These are phyloP conservation scores for Pavo muticus DNA, from an alignment of 2,113 vertebrate species.

Conservation along the genomic window DNA sequence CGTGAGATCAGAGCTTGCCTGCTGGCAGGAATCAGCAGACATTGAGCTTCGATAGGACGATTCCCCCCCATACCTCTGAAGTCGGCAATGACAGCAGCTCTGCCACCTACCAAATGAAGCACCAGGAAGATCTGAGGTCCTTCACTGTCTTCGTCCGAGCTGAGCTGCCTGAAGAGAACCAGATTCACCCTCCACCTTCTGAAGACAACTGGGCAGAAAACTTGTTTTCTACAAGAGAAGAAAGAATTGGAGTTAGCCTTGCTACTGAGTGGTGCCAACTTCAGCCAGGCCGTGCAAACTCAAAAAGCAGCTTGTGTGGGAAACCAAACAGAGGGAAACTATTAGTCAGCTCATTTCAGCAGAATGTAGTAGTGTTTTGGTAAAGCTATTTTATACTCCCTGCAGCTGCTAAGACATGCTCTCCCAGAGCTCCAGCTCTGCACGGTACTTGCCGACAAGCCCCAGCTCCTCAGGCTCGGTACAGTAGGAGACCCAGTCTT, in stretches of 20 bases:
- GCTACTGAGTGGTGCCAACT: background rate
- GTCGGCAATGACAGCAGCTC: background rate
- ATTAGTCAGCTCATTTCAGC: constrained; percentile 28
- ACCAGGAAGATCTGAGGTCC: background rate
- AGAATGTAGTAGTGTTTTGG: constrained; percentile 18
- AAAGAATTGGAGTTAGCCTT: background rate
- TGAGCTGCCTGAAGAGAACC: background rate
- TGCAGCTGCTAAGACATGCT: background rate
- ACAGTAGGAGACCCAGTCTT: background rate
- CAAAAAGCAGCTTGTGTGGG: background rate
- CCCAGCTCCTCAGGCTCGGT: constrained; percentile 4
- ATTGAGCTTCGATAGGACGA: background rate
- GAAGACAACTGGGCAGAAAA: accelerated
- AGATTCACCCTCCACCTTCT: background rate
- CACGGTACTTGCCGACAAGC: background rate
- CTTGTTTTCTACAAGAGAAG: background rate
- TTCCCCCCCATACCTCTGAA: background rate
- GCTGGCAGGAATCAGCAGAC: background rate
- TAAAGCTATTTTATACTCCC: background rate
- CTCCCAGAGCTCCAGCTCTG: constrained; percentile 9
- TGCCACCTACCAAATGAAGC: background rate
- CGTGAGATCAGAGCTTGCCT: no score
- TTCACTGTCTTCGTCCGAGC: background rate
- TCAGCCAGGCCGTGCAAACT: background rate
- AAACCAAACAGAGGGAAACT: constrained; percentile 2